Evolutionary conservation across 2,888 invertebrate species (phyloP).

Genomic region (Mimumesa dahlbomi): DNA sequence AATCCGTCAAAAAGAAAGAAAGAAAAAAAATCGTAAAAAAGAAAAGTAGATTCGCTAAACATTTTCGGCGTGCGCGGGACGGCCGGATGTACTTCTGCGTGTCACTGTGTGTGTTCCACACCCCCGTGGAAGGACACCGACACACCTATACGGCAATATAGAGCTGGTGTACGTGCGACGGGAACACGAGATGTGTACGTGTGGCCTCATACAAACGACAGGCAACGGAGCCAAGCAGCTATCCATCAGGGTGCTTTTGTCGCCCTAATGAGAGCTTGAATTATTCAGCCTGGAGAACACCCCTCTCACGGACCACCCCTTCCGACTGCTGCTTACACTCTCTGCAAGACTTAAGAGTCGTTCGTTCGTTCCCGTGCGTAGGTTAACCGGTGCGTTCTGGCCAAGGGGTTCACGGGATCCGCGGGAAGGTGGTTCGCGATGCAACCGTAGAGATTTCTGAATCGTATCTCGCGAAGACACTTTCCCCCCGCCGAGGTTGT

Average conservation of each 20-base stretch:
- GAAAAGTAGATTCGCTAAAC: no score
- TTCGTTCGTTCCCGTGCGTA: slow-evolving; percentile 46
- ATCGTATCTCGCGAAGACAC: no score
- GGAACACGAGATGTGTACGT: slow-evolving; percentile 38
- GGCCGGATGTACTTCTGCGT: slow-evolving; percentile 24
- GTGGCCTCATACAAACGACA: slow-evolving; percentile 59
- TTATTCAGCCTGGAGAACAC: slow-evolving; percentile 77
- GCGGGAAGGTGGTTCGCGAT: slow-evolving; percentile 3
- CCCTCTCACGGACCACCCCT: slow-evolving; percentile 50
- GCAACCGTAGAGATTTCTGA: slow-evolving; percentile 4
- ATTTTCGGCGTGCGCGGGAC: no score
- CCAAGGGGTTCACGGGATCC: slow-evolving; percentile 3
- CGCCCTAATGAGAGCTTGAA: slow-evolving; percentile 80
- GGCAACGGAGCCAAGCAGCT: slow-evolving; percentile 74
- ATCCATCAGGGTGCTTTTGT: slow-evolving; percentile 81
- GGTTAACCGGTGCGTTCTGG: slow-evolving; percentile 11
- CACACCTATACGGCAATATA: slow-evolving; percentile 33
- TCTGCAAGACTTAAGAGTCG: slow-evolving; percentile 45
- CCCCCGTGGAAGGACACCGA: not conserved
- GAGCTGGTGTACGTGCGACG: not conserved
- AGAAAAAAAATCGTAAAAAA: no score
- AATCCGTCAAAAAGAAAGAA: no score
- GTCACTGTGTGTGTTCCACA: slow-evolving; percentile 22
- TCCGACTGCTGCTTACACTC: slow-evolving; percentile 26
- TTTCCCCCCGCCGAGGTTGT: no score